phyloP scores from a whole-genome alignment of 2,113 vertebrate species.

The Puntigrus tetrazona region DNA sequence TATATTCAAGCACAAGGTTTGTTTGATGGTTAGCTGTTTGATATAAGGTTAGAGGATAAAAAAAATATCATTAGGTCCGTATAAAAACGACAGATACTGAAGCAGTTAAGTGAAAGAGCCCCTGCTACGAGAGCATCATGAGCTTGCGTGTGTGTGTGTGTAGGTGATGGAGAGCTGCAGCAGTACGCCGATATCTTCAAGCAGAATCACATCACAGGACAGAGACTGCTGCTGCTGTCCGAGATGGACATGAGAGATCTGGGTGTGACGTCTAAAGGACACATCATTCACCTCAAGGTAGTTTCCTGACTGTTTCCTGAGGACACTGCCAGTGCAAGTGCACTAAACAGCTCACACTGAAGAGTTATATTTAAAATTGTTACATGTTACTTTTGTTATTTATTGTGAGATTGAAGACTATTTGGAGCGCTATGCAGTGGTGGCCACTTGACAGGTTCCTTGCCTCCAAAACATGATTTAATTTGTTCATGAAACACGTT shows the following conservation, averaged over 20 bases:
- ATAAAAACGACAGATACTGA: background rate
- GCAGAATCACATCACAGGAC: slow-evolving; percentile 96
- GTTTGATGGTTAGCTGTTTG: background rate
- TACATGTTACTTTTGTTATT: background rate
- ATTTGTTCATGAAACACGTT: too few relatives aligned
- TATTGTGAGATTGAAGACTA: background rate
- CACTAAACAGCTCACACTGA: background rate
- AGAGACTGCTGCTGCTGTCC: slow-evolving; percentile 86
- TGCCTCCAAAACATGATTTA: too few relatives aligned
- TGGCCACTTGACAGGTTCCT: too few relatives aligned
- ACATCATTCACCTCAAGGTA: slow-evolving; percentile 97
- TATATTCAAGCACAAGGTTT: background rate
- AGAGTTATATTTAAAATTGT: background rate
- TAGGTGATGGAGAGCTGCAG: slow-evolving; percentile 84
- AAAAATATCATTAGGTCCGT: background rate
- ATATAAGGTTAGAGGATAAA: background rate
- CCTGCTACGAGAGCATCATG: background rate
- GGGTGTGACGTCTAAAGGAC: slow-evolving; percentile 93
- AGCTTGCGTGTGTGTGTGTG: background rate
- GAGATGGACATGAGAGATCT: slow-evolving; percentile 93
- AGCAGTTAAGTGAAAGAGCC: background rate
- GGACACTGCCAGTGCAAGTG: background rate
- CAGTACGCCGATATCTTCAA: slow-evolving; percentile 88
- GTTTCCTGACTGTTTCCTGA: background rate
- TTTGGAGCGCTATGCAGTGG: background rate